Evolutionary conservation across 2,113 vertebrate species (phyloP).

Genomic region (Empidonax traillii): DNA sequence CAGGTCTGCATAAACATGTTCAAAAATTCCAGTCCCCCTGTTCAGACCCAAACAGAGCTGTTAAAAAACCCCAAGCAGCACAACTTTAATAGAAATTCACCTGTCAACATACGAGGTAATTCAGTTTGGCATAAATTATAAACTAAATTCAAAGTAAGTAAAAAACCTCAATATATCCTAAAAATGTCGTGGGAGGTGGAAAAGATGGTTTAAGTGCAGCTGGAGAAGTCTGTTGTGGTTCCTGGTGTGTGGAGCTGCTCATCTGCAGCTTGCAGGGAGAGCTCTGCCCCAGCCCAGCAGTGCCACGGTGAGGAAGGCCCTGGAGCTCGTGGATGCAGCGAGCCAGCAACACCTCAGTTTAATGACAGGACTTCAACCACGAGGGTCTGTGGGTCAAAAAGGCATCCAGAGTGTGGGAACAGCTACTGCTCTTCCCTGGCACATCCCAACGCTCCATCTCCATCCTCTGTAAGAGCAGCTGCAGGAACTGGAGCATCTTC

Average conservation of each 20-base stretch:
- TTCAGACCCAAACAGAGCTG: neutral
- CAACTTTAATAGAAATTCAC: neutral
- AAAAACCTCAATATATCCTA: neutral
- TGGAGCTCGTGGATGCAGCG: neutral
- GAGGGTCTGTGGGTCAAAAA: neutral
- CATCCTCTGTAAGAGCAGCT: neutral
- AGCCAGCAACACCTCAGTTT: neutral
- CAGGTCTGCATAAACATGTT: neutral
- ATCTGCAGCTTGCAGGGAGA: neutral
- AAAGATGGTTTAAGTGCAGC: neutral
- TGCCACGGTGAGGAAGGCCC: fast-evolving
- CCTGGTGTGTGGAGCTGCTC: fast-evolving
- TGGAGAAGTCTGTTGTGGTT: neutral
- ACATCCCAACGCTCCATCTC: neutral
- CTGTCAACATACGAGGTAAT: neutral
- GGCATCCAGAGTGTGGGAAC: neutral
- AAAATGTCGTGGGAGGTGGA: neutral
- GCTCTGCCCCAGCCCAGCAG: neutral
- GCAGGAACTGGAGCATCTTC: neutral
- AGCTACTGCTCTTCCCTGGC: neutral
- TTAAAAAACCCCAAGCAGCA: neutral
- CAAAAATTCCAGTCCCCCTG: neutral
- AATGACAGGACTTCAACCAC: neutral
- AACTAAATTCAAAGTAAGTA: neutral
- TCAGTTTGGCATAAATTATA: neutral